Evolutionary conservation across 2,113 vertebrate genomes (phyloP), one percentile per base, ranked within the genome.

Genomic region (Bos indicus): DNA sequence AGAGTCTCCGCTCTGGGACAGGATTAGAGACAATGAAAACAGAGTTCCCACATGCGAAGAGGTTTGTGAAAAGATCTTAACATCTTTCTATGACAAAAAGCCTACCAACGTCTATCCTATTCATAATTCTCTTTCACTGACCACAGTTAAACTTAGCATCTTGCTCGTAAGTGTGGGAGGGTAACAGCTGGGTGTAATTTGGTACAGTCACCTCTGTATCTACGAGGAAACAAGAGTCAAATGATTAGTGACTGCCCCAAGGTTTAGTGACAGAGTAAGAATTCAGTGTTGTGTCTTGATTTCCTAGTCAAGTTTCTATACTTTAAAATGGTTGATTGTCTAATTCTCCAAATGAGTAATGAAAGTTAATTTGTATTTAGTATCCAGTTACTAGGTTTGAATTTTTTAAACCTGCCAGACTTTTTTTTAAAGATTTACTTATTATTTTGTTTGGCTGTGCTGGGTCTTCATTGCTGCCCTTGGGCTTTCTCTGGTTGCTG

Each of bases 1-100:
- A 16, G 98, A 99, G 52, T 99, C 99, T 1, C 99, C 99, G 0
- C 94, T 99, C 88, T 99, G 99, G 99, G 99, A 99, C 48, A 99
- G 98, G 95, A 99, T 99, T 80, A 98, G 97, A 74, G 99, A 99
- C 0, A 99, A 99, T 80, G 99, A 99, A 93, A 99, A 98, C 95
- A 99, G 95, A 97, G 97, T 99, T 90, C 99, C 99, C 2, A 97
- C 98, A 0, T 99, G 99, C 95, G 99, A 99, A 98, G 99, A 99
- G 99, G 99, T 98, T 92, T 94, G 98, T 96, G 86, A 94, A 90
- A 84, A 21, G 48, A 48, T 60, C 15, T 71, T 57, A 43, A 11
- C 26, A 33, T 36, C 33, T 94, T 57, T 97, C 81, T 84, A 0
- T 86, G 80, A 52, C 15, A 54, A 28, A 40, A 83, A 90, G 46